Base-by-base conservation (phyloP, 2,113 vertebrate genomes). In the Eclectus roratus region DNA sequence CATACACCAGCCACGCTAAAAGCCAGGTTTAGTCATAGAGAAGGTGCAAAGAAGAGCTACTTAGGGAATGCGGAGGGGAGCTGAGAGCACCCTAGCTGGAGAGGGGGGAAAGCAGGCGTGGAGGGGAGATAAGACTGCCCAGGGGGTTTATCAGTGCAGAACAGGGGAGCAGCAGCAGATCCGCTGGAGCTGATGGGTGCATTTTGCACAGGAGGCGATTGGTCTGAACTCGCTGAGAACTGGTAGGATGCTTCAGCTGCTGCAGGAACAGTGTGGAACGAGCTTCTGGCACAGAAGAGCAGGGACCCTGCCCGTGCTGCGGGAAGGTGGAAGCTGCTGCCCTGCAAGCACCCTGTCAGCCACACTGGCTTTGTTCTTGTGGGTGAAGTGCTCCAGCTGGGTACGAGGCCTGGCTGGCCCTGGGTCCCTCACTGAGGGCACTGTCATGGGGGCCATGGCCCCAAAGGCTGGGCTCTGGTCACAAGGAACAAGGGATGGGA, bases 11-110 rank as follows among this genome's bases (percentile, higher is more conserved):
- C 52, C 8, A 1, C 1, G 20, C 63, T 53, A 5, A 44, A 69
- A 7, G 0, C 5, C 29, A 21, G 14, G 64, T 18, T 70, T 37
- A 7, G 0, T 16, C 4, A 15, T 7, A 29, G 41, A 4, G 16
- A 41, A 41, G 29, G n/a, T 24, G 56, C 66, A 64, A 35, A 13
- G 47, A 3, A 43, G 6, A 25, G 8, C 4, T 1, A 2, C 28
- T 0, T 33, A 20, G 66, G n/a, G 24, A 28, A 24, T 14, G 56
- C 13, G n/a, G 56, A 35, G 33, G n/a, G 56, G 76, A 35, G 58
- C 76, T 29, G 43, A 58, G 41, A 56, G 76, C 85, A 56, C 58
- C 56, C 56, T 23, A 58, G 33, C 20, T 58, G 13, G 33, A 35
- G 13, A 58, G 56, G 8, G 4, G 9, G 56, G 33, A 58, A n/a